Evolutionary conservation across 2,113 vertebrate species (phyloP).

Genomic region (Triplophysa siluroides): DNA sequence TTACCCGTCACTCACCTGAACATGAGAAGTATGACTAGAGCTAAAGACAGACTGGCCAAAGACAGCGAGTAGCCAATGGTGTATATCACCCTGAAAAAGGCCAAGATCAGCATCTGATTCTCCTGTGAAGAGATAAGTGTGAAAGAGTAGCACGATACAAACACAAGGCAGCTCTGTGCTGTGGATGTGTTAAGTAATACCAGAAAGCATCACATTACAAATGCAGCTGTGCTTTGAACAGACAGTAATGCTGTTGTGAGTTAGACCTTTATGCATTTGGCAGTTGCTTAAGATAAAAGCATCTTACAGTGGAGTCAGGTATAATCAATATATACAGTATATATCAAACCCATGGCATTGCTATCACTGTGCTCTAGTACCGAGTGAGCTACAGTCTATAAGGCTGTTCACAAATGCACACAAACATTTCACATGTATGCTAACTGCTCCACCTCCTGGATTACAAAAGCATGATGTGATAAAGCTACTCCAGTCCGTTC

Average conservation of each 20-base stretch:
- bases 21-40: slow-evolving; percentile 68
- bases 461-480: not conserved
- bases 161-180: not conserved
- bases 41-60: slow-evolving; percentile 70
- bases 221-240: not conserved
- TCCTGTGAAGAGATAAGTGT: slow-evolving; percentile 51
- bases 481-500: not conserved
- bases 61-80: slow-evolving; percentile 80
- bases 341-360: too few relatives aligned
- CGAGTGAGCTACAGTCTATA: too few relatives aligned
- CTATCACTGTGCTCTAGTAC: too few relatives aligned
- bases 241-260: not conserved
- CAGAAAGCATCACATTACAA: not conserved
- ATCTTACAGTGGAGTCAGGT: too few relatives aligned
- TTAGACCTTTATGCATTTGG: not conserved
- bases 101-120: slow-evolving; percentile 68
- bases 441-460: too few relatives aligned
- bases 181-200: not conserved
- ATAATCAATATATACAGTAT: too few relatives aligned
- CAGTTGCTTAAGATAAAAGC: too few relatives aligned
- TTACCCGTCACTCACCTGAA: slow-evolving; percentile 69
- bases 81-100: slow-evolving; percentile 74
- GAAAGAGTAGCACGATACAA: slow-evolving; percentile 1
- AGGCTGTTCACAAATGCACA: too few relatives aligned
- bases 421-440: too few relatives aligned